These are phyloP conservation scores for Syrrhaptes paradoxus DNA, from an alignment of 2,113 vertebrate genomes.

Conservation along the genomic window DNA sequence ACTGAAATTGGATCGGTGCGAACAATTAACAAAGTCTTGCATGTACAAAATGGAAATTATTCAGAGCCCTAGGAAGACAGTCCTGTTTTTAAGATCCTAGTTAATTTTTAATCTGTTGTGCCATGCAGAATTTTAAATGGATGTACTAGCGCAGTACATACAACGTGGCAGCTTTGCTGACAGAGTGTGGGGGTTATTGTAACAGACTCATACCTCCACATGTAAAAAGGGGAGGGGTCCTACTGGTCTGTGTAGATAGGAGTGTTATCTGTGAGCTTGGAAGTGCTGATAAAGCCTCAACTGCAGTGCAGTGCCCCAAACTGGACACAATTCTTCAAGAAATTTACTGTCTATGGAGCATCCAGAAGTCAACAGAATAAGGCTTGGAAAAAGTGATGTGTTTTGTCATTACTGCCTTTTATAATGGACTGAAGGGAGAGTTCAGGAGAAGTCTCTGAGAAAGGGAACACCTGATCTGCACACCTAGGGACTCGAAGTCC, in stretches of 20 bases:
- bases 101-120: background rate
- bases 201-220: background rate
- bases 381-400: background rate
- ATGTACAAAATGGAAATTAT: background rate
- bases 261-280: background rate
- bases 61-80: background rate
- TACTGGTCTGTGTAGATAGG: background rate
- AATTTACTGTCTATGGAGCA: background rate
- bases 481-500: background rate
- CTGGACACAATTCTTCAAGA: background rate
- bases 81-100: background rate
- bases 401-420: background rate
- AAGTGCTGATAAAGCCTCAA: background rate
- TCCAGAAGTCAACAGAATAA: background rate
- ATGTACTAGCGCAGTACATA: background rate
- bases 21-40: background rate
- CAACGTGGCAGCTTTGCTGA: background rate
- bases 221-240: background rate
- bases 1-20: background rate
- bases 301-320: background rate
- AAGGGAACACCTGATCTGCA: background rate
- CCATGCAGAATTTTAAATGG: background rate
- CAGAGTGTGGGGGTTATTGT: background rate
- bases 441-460: background rate
- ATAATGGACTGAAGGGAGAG: background rate